phyloP scores from a whole-genome alignment of 2,888 invertebrate genomes.

The Achlya flavicornis region DNA sequence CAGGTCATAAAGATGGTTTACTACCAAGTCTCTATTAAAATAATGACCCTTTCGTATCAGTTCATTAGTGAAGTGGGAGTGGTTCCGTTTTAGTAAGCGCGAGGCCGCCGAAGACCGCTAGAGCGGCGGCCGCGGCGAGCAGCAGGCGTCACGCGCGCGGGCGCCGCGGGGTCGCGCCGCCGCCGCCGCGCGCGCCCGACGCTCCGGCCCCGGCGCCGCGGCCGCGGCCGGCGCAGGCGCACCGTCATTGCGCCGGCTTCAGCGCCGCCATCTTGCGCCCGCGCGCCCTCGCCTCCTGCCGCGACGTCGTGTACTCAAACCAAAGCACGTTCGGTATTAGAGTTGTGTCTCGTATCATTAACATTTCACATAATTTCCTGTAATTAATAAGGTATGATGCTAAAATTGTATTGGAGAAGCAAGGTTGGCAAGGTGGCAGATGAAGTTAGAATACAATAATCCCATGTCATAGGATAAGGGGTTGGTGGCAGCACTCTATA shows the following conservation, averaged over 20 bases:
- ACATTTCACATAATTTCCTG: conserved; percentile 93
- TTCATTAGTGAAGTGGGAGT: neutral
- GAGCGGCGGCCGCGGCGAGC: conserved; percentile 68
- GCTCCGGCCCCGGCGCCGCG: conserved; percentile 78
- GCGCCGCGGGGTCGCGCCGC: conserved; percentile 49
- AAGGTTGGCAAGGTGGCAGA: too few species aligned
- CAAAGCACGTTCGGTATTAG: conserved; percentile 95
- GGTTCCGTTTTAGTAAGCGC: conserved; percentile 53
- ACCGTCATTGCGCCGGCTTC: conserved; percentile 91
- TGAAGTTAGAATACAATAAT: too few species aligned
- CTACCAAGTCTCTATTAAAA: neutral
- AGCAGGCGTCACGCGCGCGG: conserved; percentile 79
- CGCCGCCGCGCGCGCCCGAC: conserved; percentile 46
- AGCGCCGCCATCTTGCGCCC: conserved; percentile 91
- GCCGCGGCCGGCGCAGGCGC: conserved; percentile 77
- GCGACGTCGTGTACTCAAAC: conserved; percentile 96
- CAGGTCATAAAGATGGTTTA: neutral
- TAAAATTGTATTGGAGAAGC: too few species aligned
- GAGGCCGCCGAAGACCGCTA: conserved; percentile 66
- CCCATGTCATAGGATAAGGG: too few species aligned
- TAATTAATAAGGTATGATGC: conserved; percentile 40
- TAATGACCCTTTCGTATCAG: neutral
- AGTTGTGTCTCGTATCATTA: conserved; percentile 94
- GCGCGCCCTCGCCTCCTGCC: conserved; percentile 92
- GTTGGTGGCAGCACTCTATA: too few species aligned